Conservation (phyloP, 2,888 invertebrate species). For the Drosophila ustulata region DNA sequence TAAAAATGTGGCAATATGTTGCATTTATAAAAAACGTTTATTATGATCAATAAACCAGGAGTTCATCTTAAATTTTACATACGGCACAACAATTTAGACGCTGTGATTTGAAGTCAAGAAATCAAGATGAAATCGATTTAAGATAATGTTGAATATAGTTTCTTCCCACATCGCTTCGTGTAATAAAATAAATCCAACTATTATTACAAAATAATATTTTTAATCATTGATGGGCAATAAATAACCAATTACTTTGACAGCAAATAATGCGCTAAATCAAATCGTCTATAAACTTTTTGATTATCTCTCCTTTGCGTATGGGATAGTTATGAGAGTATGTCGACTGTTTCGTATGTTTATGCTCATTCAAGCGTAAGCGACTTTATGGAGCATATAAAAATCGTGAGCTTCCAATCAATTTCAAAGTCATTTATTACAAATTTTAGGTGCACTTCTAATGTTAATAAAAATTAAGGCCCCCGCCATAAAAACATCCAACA, state of each 20-base stretch:
- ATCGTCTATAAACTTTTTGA: constrained; percentile 43
- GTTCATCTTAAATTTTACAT: too few relatives aligned
- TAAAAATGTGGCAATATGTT: too few relatives aligned
- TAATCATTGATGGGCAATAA: constrained; percentile 18
- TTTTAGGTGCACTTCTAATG: constrained; percentile 73
- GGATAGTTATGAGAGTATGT: constrained; percentile 31
- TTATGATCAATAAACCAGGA: too few relatives aligned
- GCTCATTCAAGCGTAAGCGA: constrained; percentile 36
- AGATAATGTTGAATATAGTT: neutral
- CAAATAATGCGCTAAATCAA: constrained; percentile 31
- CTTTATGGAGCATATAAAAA: constrained; percentile 65
- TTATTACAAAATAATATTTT: constrained; percentile 5
- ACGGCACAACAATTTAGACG: too few relatives aligned
- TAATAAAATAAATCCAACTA: neutral
- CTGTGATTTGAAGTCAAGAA: neutral
- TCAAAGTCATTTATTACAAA: constrained; percentile 79
- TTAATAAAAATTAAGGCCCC: constrained; percentile 73
- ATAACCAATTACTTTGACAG: constrained; percentile 13
- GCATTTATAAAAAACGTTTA: too few relatives aligned
- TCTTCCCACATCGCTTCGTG: neutral
- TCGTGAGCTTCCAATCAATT: constrained; percentile 70
- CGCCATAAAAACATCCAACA: constrained; percentile 42
- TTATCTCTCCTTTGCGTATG: constrained; percentile 16
- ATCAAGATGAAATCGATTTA: neutral
- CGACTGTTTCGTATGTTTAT: constrained; percentile 6